These are phyloP conservation scores for Sapayoa aenigma DNA, from an alignment of 2,113 vertebrate genomes.

Conservation along the genomic window DNA sequence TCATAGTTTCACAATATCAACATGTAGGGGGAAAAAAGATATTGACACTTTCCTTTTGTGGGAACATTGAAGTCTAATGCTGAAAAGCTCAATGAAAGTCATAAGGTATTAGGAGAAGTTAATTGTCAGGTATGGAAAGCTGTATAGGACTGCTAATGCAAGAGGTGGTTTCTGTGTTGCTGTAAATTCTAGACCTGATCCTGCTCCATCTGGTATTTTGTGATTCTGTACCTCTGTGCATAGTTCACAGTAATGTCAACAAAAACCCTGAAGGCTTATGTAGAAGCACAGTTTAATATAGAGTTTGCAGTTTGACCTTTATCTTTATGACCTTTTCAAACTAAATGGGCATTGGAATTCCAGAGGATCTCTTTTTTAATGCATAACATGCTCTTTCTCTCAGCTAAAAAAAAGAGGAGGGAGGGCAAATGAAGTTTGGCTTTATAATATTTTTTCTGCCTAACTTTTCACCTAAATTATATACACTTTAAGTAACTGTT, in stretches of 20 bases:
- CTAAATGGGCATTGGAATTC: constrained; percentile 36
- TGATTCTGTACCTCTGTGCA: not conserved
- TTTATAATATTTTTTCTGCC: not conserved
- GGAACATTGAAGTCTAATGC: not conserved
- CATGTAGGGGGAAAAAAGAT: not conserved
- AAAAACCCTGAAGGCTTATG: constrained; percentile 43
- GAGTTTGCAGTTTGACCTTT: constrained; percentile 51
- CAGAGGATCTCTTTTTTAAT: constrained; percentile 15
- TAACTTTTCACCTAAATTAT: not conserved
- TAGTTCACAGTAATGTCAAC: constrained; percentile 33
- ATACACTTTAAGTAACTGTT: not conserved
- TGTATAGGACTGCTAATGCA: not conserved
- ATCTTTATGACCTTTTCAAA: constrained; percentile 56
- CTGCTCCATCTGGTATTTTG: not conserved
- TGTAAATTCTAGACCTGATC: not conserved
- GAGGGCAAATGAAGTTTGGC: not conserved
- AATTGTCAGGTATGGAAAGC: not conserved
- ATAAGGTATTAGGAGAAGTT: not conserved
- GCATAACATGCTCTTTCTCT: not conserved
- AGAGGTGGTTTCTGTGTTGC: not conserved
- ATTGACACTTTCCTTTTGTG: not conserved
- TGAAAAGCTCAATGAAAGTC: not conserved
- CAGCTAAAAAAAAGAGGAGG: not conserved
- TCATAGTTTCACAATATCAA: not conserved
- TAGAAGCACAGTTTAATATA: constrained; percentile 25